Base-by-base conservation (phyloP, 2,113 vertebrate genomes). In the Gobius niger region DNA sequence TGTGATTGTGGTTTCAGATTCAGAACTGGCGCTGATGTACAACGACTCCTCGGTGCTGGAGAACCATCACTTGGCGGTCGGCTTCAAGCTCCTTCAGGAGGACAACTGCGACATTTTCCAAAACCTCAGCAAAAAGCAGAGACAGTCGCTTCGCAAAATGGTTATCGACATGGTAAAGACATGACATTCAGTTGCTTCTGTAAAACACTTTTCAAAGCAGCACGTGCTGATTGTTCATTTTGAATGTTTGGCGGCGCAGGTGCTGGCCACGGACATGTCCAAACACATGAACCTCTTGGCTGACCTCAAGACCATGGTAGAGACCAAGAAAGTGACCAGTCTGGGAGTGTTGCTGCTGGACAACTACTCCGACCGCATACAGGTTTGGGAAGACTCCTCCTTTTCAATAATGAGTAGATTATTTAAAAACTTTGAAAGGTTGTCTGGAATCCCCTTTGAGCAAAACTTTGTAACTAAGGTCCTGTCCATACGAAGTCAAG, bases 271-370 rank as follows among this genome's bases (percentile, higher is more conserved):
- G 0, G 96, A 98, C 77, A 97, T 98, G 96, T 97, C 95, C 70
- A 98, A 98, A 83, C 96, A 98, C 88, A 97, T 98, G 96, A 96
- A 94, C 73, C 89, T 98, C 13, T 85, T 98, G 88, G 96, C 95
- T 0, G 96, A 97, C 73, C 88, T 98, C 70, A 97, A 98, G 83
- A 97, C 96, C 18, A 97, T 97, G 96, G 96, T 98, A 74, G 96
- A 98, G 88, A 97, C 96, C n/a, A 98, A 96, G 90, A 98, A 96
- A 76, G 96, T 98, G 80, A 96, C 96, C 1, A 96, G 94, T 81
- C 88, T 95, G 2, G 96, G 96, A 0, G 95, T 97, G 44, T 86
- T 98, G 14, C 89, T 97, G 72, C 84, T 97, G 75, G 96, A 98
- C 87, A 97, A 96, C 88, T 97, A 98, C 77, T 95, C 95, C 0